Evolutionary conservation across 2,113 vertebrate genomes (phyloP).

Genomic region (Ptilorrhoa leucosticta): DNA sequence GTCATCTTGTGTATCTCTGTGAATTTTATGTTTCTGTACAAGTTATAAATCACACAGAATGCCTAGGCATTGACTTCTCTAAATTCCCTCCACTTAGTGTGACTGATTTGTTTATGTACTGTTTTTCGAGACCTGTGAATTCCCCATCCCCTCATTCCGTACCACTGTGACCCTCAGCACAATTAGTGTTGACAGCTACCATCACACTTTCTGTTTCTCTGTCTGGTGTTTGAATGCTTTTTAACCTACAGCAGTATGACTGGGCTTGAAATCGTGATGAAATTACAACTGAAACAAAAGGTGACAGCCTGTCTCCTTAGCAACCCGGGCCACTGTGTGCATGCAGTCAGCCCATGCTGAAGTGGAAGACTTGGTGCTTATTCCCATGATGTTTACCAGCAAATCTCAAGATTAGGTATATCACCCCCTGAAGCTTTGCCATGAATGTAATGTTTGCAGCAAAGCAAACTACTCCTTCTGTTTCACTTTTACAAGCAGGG

Average conservation of each 20-base stretch:
- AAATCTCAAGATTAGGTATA: background rate
- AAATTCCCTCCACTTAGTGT: background rate
- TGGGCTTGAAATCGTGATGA: background rate
- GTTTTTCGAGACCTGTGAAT: background rate
- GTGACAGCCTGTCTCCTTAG: background rate
- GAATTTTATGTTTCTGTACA: background rate
- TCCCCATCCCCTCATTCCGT: background rate
- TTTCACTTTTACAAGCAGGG: background rate
- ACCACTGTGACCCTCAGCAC: background rate
- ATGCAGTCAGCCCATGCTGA: background rate
- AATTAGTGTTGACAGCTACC: background rate
- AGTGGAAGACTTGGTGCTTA: background rate
- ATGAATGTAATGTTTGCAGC: background rate
- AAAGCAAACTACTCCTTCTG: background rate
- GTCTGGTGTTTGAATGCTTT: background rate
- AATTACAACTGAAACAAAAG: background rate
- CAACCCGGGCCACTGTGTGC: background rate
- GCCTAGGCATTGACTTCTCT: background rate
- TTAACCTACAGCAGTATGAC: background rate
- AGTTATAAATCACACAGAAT: background rate
- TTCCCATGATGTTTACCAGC: background rate
- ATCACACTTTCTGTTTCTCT: background rate
- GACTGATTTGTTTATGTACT: background rate
- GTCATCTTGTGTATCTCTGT: background rate
- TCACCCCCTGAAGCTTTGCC: background rate